phyloP scores from a whole-genome alignment of 2,888 invertebrate species.

The Atrina japonica region DNA sequence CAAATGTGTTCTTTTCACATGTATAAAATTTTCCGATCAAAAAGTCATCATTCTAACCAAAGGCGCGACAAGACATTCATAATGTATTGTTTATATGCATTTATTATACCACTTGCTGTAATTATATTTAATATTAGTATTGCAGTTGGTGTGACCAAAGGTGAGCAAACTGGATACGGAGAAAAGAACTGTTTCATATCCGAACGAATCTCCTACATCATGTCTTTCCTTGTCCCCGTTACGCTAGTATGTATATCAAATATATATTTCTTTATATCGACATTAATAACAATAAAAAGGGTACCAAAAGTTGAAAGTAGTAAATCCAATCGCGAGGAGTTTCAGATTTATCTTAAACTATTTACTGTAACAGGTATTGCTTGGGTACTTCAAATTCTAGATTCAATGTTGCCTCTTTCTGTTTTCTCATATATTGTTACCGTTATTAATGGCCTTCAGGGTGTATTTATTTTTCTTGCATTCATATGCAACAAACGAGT shows the following conservation, averaged over 20 bases:
- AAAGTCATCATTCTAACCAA: background rate
- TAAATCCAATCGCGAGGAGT: background rate
- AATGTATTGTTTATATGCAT: background rate
- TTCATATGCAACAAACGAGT: conserved; percentile 1
- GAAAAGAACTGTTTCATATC: background rate
- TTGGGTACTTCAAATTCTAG: conserved; percentile 7
- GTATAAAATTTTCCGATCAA: background rate
- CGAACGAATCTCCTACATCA: background rate
- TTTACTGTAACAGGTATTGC: background rate
- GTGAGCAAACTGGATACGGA: background rate
- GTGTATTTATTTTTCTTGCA: conserved; percentile 8
- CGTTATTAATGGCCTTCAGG: background rate
- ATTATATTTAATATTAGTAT: background rate
- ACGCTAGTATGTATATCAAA: background rate
- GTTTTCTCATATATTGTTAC: background rate
- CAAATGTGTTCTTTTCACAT: background rate
- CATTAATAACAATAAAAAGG: background rate
- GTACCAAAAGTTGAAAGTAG: background rate
- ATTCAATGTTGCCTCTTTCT: background rate
- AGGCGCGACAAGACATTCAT: background rate
- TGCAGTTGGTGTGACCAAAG: background rate
- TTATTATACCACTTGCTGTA: background rate
- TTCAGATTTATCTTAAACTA: background rate
- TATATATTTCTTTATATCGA: conserved; percentile 1
- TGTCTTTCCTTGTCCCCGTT: background rate